Percentiles rank a stretch among this genome's conserved stretches.
Evolutionary conservation across 2,797 vertebrate species (phyloP).

Genomic region (Ptychobarbus kaznakovi): DNA sequence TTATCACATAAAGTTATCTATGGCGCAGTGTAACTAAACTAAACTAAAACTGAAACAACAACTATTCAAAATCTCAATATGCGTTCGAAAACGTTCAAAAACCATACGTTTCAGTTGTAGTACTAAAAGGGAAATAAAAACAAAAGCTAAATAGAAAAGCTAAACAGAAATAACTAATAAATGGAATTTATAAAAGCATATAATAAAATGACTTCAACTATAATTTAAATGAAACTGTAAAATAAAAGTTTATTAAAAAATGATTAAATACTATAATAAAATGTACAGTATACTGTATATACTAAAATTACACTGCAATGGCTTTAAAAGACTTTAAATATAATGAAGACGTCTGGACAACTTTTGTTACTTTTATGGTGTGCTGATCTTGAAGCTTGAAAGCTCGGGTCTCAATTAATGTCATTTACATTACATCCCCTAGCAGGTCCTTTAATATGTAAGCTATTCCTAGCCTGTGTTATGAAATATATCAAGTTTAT

Average conservation of each 20-base stretch:
- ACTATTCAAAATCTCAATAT: not conserved
- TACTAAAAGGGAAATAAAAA: not conserved
- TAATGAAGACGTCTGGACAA: not conserved
- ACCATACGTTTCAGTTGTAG: not conserved
- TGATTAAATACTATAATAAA: not conserved
- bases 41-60: not conserved
- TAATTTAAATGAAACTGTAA: not conserved
- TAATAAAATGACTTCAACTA: not conserved
- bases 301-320: not conserved
- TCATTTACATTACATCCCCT: not conserved
- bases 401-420: not conserved
- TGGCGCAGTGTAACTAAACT: not conserved
- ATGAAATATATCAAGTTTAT: not conserved
- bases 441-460: not conserved
- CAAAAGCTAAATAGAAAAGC: not conserved
- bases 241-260: not conserved
- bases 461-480: not conserved
- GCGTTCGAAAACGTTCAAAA: not conserved
- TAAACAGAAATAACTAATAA: not conserved
- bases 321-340: not conserved
- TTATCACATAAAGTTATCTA: not conserved
- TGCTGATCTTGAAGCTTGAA: not conserved
- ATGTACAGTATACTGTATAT: not conserved
- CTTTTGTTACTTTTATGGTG: slow-evolving; percentile 1
- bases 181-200: not conserved